Base-by-base conservation (phyloP, 53 echinoderm and acorn worm genomes). In the Paelopatides confundens region DNA sequence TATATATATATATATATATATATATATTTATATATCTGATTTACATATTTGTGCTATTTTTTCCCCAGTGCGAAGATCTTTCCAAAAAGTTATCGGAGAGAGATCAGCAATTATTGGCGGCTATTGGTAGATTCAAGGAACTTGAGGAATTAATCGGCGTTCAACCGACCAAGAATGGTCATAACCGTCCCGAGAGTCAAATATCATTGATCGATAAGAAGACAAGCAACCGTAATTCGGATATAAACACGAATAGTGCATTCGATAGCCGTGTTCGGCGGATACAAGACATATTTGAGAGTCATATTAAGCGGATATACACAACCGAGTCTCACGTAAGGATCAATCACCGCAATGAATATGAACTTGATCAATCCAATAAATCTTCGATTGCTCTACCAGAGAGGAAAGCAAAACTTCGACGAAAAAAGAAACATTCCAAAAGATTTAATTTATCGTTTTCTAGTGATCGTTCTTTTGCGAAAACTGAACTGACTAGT, bases 211-310 rank as follows among this genome's bases (percentile, higher is more conserved):
- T 54, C 18, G 54, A 54, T 23, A 66, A n/a, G 33, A 35, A 17
- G 2, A 14, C 70, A 18, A 39, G 39, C 24, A 35, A 37, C 70
- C 39, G 29, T 13, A 17, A 70, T 35, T 21, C 70, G 70, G n/a
- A 21, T 8, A 70, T 33, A n/a, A 23, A 37, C 3, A 29, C 70
- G 21, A 33, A 35, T 31, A 39, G 70, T 39, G 70, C 18, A 70
- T 70, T 70, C 35, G 70, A 70, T 8, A 70, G 14, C 18, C 70
- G 70, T 6, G 70, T 70, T 39, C 36, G 38, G 2, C 70, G 70
- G 38, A 70, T 70, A 70, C 70, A 70, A 24, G 70, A 70, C 18
- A 39, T 70, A 21, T 70, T 70, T 35, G 70, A 70, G 36, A 70
- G 39, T 29, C 70, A 70, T 35, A 70, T 70, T 8, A 35, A 39